Evolutionary conservation across 2,797 vertebrate species (phyloP).

Genomic region (Premnoplex brunnescens): DNA sequence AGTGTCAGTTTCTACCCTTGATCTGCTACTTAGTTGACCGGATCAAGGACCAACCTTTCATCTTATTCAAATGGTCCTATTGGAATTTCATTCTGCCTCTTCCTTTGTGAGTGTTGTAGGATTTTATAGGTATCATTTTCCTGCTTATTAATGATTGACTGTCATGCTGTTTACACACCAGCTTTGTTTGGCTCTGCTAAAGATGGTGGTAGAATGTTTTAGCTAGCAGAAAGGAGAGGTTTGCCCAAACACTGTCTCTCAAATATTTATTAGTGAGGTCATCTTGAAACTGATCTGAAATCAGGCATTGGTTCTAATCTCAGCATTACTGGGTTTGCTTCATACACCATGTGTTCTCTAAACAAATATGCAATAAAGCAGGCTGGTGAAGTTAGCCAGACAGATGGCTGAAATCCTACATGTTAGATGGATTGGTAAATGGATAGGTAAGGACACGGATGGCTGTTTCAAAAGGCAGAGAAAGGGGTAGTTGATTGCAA

Average conservation of each 20-base stretch:
- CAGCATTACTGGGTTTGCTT: slow-evolving; percentile 8
- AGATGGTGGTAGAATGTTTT: slow-evolving; percentile 48
- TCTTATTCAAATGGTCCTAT: background rate
- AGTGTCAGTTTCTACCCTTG: background rate
- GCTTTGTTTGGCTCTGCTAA: slow-evolving; percentile 18
- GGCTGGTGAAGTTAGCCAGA: slow-evolving; percentile 62
- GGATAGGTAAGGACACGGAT: slow-evolving; percentile 53
- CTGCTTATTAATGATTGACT: slow-evolving; percentile 11
- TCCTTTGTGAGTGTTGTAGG: background rate
- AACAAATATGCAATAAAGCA: slow-evolving; percentile 62
- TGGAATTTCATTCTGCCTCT: slow-evolving; percentile 20
- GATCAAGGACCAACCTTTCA: background rate
- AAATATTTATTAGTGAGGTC: slow-evolving; percentile 59
- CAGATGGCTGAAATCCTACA: slow-evolving; percentile 60
- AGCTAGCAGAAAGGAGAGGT: slow-evolving; percentile 44
- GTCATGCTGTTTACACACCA: background rate
- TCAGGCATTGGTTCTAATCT: slow-evolving; percentile 36
- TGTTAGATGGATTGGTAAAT: slow-evolving; percentile 59
- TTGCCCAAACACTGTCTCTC: background rate
- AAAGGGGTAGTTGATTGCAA: slow-evolving; percentile 68
- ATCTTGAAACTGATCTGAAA: slow-evolving; percentile 57
- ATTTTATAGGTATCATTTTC: background rate
- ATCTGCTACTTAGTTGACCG: background rate
- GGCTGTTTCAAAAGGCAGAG: slow-evolving; percentile 49
- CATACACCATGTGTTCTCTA: slow-evolving; percentile 20